phyloP scores from a whole-genome alignment of 2,113 vertebrate genomes.

The Caranx ignobilis region DNA sequence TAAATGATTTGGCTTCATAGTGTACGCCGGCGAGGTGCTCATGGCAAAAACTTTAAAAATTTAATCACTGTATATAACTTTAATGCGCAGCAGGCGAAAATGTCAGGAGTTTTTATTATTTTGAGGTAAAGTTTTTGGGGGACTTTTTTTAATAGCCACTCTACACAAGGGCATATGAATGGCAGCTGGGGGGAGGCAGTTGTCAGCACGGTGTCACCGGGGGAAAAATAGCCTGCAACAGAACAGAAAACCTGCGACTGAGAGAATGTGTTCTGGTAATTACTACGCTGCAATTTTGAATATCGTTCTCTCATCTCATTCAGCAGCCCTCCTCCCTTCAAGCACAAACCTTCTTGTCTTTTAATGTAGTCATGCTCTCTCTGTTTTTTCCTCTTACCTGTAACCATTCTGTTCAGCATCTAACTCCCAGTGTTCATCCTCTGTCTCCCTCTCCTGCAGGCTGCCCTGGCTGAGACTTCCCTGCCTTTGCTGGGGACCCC shows the following conservation, averaged over 20 bases:
- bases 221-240: slow-evolving; percentile 49
- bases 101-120: slow-evolving; percentile 92
- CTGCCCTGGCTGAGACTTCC: slow-evolving; percentile 97
- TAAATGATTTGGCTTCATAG: slow-evolving; percentile 98
- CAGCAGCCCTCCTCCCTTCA: neutral
- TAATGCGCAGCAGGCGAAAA: slow-evolving; percentile 94
- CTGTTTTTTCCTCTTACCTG: neutral
- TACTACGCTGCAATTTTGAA: slow-evolving; percentile 38
- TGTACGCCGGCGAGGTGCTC: slow-evolving; percentile 92
- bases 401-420: neutral
- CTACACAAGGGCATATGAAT: slow-evolving; percentile 59
- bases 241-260: slow-evolving; percentile 38
- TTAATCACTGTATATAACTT: slow-evolving; percentile 98
- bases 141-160: slow-evolving; percentile 72
- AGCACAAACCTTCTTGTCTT: neutral
- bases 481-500: slow-evolving; percentile 96
- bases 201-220: slow-evolving; percentile 58
- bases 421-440: neutral
- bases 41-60: slow-evolving; percentile 98
- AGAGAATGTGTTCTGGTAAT: slow-evolving; percentile 53
- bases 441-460: slow-evolving; percentile 78
- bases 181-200: slow-evolving; percentile 58
- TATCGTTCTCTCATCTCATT: slow-evolving; percentile 24
- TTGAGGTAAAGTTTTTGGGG: slow-evolving; percentile 91
- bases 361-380: neutral